Base-by-base conservation (phyloP, 2,113 vertebrate species). In the Vidua macroura region DNA sequence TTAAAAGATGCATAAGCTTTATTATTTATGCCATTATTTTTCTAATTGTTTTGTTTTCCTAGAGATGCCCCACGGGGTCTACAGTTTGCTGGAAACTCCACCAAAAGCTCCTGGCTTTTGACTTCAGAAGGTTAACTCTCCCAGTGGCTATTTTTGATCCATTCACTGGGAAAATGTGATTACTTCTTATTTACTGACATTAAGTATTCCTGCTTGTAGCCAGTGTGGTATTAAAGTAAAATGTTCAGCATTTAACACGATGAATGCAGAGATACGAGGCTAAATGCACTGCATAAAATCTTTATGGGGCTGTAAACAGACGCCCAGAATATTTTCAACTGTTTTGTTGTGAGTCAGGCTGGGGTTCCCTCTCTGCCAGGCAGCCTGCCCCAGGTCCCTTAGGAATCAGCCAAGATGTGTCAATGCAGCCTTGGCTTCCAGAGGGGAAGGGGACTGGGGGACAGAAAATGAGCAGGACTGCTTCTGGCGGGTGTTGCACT, bases 221-320 rank as follows among this genome's bases (percentile, higher is more conserved):
- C 87, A 56, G 85, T 20, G 13, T 78, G 91, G 89, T 89, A 93
- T 86, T 93, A 90, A 96, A 93, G 95, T 72, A 74, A 96, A 96
- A 91, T 2, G 74, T 83, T 96, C 94, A 77, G 93, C 78, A 49
- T 96, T 97, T 96, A 96, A 79, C 90, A 60, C 28, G 5, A 86
- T 55, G 86, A 92, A 92, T 87, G 82, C 46, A 1, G 93, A 94
- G 86, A 90, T 85, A 75, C 2, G 46, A 96, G 93, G 95, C 94
- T 97, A 96, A 97, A 97, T 75, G 92, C 77, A 63, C 84, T 78
- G 79, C 94, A 83, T 97, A 93, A 96, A 95, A 92, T 78, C 94
- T 97, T 97, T 89, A 94, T 75, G 80, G 83, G 35, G 59, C 74
- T 75, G 72, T 92, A 96, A 97, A 92, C 62, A 94, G 82, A 49